Evolutionary conservation across 2,113 vertebrate species (phyloP), one percentile per base, ranked within the genome.

Genomic region (Pantherophis guttatus): DNA sequence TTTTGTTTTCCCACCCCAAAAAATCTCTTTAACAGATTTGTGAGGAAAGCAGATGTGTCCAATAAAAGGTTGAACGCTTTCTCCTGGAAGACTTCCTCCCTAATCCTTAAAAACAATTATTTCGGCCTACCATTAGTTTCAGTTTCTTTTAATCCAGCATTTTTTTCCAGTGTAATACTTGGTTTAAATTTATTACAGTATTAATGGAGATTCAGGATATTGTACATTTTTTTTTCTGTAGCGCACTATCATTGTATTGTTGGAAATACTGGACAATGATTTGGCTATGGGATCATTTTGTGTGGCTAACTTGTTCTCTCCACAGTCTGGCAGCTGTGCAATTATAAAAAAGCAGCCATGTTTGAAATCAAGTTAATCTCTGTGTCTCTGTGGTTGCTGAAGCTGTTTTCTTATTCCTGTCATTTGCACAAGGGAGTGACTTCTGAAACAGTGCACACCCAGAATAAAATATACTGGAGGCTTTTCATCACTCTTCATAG

Each of bases 311-410:
- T 75, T 85, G 10, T 55, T 94, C 87, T 33, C 91, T 33, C 75
- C 6, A 9, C 91, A 88, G 89, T 33, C 0, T 50, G 59, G 24
- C 52, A 88, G 89, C 65, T 93, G 94, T 88, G 58, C 85, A 26
- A 1, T 0, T 0, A 15, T 86, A 19, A 91, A 89, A 81, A 81
- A 93, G 58, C 62, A 90, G 26, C 33, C 92, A n/a, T 50, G 48
- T 93, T 91, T 92, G 85, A 93, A 93, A 8, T 86, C 39, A 65
- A 55, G 53, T 88, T 87, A 94, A 39, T 81, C 70, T 92, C 58
- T 5, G 0, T 75, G 5, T 85, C 81, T 58, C 2, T 70, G n/a
- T 52, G 62, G 59, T 88, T 91, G 29, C 39, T n/a, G 59, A 29
- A 9, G 90, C 54, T 70, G 33, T 70, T 91, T 54, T 55, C 93